Percentiles rank a stretch among this genome's conserved stretches.
Evolutionary conservation across 23 tunicate genomes (phyloP).

Genomic region (Oikopleura dioica): DNA sequence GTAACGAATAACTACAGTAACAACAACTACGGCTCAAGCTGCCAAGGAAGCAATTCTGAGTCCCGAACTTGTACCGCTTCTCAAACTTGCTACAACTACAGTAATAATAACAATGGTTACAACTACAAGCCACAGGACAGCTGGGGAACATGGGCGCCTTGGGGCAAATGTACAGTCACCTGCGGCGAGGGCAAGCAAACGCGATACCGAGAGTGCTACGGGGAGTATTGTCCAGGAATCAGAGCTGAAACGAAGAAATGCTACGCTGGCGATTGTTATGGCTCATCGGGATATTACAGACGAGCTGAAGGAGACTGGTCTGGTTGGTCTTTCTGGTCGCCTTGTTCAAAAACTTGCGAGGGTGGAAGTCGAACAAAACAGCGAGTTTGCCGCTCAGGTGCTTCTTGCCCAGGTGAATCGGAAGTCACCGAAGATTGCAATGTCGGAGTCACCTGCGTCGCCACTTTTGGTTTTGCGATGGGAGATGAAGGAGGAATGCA

Average conservation of each 20-base stretch:
- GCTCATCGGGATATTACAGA: background rate
- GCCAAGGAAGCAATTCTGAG: background rate
- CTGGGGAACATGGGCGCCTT: background rate
- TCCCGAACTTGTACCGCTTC: background rate
- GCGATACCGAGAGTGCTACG: background rate
- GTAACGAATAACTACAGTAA: too few relatives aligned
- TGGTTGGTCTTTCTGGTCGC: too few relatives aligned
- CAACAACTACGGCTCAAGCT: too few relatives aligned
- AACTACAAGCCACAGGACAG: background rate
- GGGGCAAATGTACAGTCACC: background rate
- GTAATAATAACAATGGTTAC: background rate
- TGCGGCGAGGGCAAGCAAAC: background rate
- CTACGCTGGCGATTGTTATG: background rate
- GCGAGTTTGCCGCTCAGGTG: too few relatives aligned
- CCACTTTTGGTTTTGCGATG: too few relatives aligned
- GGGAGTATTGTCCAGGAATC: background rate
- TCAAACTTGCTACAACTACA: background rate
- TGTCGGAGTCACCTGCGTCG: too few relatives aligned
- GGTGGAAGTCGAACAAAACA: too few relatives aligned
- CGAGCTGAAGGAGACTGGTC: too few relatives aligned
- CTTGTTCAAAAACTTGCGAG: too few relatives aligned
- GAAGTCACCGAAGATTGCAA: too few relatives aligned
- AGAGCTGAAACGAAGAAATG: background rate
- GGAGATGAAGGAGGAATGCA: too few relatives aligned
- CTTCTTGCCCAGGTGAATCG: too few relatives aligned